A percentile compares a stretch with the other conserved stretches of the same genome.
Evolutionary conservation across 2,888 invertebrate species (phyloP).

Genomic region (Oxytorus armatus): DNA sequence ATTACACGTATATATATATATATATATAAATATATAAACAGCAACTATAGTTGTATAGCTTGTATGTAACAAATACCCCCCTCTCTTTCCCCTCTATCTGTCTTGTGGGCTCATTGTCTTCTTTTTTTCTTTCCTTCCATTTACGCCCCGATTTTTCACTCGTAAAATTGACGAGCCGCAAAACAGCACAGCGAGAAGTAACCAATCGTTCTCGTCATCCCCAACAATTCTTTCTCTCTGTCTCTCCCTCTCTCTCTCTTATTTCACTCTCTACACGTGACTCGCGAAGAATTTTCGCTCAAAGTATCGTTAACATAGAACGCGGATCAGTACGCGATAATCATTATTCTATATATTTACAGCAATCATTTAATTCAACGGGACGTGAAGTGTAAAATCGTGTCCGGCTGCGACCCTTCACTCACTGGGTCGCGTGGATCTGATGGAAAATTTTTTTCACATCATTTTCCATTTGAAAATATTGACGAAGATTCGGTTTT

Average conservation of each 20-base stretch:
- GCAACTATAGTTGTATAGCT: neutral
- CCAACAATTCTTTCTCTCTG: conserved; percentile 20
- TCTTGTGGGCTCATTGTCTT: conserved; percentile 60
- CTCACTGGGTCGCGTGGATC: no score
- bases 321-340: no score
- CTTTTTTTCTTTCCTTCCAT: no score
- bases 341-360: no score
- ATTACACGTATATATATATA: conserved; percentile 10
- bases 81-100: conserved; percentile 44
- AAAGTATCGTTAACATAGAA: conserved; percentile 42
- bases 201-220: conserved; percentile 44
- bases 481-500: no score
- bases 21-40: neutral
- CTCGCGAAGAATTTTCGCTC: conserved; percentile 52
- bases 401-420: no score
- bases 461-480: no score
- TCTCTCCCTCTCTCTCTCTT: conserved; percentile 28
- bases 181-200: conserved; percentile 45
- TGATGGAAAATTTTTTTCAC: no score
- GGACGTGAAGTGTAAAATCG: no score
- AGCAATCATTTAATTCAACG: no score
- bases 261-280: no score
- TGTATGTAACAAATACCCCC: conserved; percentile 58
- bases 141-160: conserved; percentile 64
- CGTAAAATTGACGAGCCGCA: conserved; percentile 67